Percentiles rank a stretch among this genome's conserved stretches.
phyloP scores from a whole-genome alignment of 2,797 vertebrate genomes.

The Anguilla megastoma region DNA sequence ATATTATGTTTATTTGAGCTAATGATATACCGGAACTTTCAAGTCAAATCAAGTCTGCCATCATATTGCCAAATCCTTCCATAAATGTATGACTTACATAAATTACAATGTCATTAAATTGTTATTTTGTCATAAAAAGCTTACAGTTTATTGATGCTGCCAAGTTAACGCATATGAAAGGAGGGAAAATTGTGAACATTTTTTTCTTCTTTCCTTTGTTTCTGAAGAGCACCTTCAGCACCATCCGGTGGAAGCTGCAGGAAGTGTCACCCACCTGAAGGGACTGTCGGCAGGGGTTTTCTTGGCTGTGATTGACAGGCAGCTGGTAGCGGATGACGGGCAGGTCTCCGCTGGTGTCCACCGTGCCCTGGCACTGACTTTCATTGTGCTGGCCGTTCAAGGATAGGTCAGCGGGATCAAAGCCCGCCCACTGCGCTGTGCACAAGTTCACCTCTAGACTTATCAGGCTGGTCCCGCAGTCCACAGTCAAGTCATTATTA shows the following conservation, averaged over 20 bases:
- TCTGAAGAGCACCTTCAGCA: neutral
- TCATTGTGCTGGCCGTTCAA: conserved; percentile 71
- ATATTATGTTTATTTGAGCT: too few relatives aligned
- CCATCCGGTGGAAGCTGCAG: neutral
- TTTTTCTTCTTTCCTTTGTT: neutral
- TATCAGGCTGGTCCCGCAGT: conserved; percentile 67
- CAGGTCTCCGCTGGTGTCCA: conserved; percentile 61
- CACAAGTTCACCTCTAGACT: conserved; percentile 73
- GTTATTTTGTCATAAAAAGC: neutral
- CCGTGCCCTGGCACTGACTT: conserved; percentile 60
- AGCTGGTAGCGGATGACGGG: conserved; percentile 71
- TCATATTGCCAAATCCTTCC: too few relatives aligned
- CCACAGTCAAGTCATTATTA: conserved; percentile 68
- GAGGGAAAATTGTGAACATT: neutral
- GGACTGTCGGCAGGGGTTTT: conserved; percentile 72
- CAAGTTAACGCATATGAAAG: neutral
- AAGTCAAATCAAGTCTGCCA: too few relatives aligned
- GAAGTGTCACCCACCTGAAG: conserved; percentile 62
- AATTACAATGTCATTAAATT: neutral
- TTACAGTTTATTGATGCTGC: neutral
- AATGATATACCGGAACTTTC: too few relatives aligned
- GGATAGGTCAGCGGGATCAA: conserved; percentile 62
- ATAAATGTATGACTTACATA: neutral
- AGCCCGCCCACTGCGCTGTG: conserved; percentile 72
- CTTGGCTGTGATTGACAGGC: conserved; percentile 68